Evolutionary conservation across 1,140 invertebrate species (phyloP), one percentile per base, ranked within the genome.

Genomic region (Drosophila erecta): DNA sequence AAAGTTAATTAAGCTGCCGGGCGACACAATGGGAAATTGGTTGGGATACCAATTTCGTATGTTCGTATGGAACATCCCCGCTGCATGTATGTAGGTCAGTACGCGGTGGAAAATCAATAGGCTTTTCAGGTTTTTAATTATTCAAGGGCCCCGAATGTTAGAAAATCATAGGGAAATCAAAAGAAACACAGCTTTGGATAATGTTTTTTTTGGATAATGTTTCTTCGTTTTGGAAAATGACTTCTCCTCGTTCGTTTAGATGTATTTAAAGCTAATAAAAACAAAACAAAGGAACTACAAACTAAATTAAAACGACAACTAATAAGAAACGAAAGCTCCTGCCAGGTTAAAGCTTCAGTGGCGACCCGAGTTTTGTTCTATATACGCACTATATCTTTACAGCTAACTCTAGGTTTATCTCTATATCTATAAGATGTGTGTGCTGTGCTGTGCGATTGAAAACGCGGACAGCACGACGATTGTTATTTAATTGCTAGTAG

Each of bases 1-100:
- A 60, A 81, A 83, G 59, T 73, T 87, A 87, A 87, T 87, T 87
- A 87, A 87, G 86, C 79, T 69, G 40, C 54, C 50, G 24, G 41
- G 50, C 44, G 70, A 53, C 70, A 79, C 74, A 83, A 84, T 71
- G 64, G 55, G 47, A 51, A 78, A 78, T 81, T 64, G 57, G 64
- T 85, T 85, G 64, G 46, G 58, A 27, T 53, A 30, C 38, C 38
- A 44, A 58, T 37, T 4, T 3, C 10, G 35, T 35, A 35, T 12
- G 33, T 14, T 11, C 5, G 3, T 5, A 17, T 0, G 11, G 8
- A 17, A 12, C 40, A 5, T 12, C 44, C 57, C 27, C 56, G 10
- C 14, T 33, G 27, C 15, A n/a, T 30, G 20, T 70, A 89, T 83
- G 84, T 87, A 81, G 84, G 84, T 83, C 75, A 78, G 75, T 77